Evolutionary conservation across 2,888 invertebrate species (phyloP).

Genomic region (Andrena praecox): DNA sequence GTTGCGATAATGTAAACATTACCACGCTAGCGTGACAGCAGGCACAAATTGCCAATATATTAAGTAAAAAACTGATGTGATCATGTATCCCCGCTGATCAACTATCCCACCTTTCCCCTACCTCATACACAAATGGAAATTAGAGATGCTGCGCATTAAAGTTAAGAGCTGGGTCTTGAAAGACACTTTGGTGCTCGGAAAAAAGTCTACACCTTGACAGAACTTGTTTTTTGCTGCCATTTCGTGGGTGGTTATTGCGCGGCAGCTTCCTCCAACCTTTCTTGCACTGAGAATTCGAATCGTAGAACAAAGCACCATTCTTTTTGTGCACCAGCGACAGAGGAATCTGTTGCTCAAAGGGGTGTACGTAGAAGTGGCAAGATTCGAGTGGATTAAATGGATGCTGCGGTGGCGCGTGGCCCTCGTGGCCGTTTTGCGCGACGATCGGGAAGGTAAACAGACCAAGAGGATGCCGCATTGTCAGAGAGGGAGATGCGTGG

Average conservation of each 20-base stretch:
- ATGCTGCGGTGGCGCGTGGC: slow-evolving; percentile 23
- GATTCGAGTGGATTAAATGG: slow-evolving; percentile 23
- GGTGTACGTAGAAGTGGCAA: neutral
- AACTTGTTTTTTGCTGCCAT: neutral
- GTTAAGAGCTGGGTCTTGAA: too few relatives aligned
- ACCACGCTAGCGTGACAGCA: too few relatives aligned
- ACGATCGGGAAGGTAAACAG: slow-evolving; percentile 47
- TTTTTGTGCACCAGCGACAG: neutral
- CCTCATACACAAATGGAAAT: too few relatives aligned
- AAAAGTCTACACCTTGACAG: too few relatives aligned
- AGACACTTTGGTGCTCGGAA: too few relatives aligned
- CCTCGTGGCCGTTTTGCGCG: slow-evolving; percentile 1
- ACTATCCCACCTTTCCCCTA: too few relatives aligned
- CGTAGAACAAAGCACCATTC: neutral
- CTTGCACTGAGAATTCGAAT: neutral
- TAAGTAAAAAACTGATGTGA: too few relatives aligned
- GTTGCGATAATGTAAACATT: too few relatives aligned
- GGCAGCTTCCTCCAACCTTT: neutral
- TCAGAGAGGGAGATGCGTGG: slow-evolving; percentile 10
- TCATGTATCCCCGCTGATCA: too few relatives aligned
- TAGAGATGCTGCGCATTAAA: too few relatives aligned
- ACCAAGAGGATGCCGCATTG: slow-evolving; percentile 16
- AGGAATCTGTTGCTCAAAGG: neutral
- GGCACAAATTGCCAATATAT: too few relatives aligned
- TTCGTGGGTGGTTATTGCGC: neutral